Evolutionary conservation across 2,113 vertebrate species (phyloP).

Genomic region (Dicaeum eximium): DNA sequence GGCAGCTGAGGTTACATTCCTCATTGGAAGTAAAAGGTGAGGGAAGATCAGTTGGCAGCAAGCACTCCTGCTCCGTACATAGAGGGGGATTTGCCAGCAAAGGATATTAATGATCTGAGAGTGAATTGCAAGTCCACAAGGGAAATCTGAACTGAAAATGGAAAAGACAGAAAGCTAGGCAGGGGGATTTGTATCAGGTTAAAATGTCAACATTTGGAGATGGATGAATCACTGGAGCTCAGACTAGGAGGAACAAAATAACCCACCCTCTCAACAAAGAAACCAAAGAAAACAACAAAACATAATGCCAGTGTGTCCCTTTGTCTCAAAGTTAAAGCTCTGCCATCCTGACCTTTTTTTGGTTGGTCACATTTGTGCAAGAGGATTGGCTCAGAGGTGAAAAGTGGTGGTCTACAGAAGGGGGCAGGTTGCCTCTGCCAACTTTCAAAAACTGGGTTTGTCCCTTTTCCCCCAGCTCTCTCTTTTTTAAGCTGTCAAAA

Average conservation of each 20-base stretch:
- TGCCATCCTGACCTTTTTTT: background rate
- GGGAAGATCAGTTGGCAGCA: conserved; percentile 22
- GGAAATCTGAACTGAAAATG: conserved; percentile 44
- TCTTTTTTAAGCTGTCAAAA: background rate
- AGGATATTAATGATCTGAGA: conserved; percentile 52
- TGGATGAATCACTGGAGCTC: conserved; percentile 20
- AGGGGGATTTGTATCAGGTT: background rate
- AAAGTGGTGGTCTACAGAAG: background rate
- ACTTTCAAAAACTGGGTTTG: background rate
- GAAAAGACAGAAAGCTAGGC: conserved; percentile 40
- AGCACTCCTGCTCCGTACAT: background rate
- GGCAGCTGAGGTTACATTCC: conserved; percentile 43
- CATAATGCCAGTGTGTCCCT: background rate
- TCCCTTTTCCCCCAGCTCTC: rapidly evolving
- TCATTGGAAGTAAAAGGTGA: conserved; percentile 24
- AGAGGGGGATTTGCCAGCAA: conserved; percentile 53
- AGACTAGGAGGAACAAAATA: background rate
- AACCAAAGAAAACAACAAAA: conserved; percentile 11
- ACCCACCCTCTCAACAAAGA: background rate
- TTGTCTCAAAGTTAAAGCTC: background rate
- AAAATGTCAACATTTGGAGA: conserved; percentile 47
- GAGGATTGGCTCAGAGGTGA: background rate
- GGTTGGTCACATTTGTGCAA: background rate
- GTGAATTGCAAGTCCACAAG: background rate
- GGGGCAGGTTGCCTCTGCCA: background rate